phyloP scores from a whole-genome alignment of 2,797 vertebrate species.

The Craterocephalus amniculus region DNA sequence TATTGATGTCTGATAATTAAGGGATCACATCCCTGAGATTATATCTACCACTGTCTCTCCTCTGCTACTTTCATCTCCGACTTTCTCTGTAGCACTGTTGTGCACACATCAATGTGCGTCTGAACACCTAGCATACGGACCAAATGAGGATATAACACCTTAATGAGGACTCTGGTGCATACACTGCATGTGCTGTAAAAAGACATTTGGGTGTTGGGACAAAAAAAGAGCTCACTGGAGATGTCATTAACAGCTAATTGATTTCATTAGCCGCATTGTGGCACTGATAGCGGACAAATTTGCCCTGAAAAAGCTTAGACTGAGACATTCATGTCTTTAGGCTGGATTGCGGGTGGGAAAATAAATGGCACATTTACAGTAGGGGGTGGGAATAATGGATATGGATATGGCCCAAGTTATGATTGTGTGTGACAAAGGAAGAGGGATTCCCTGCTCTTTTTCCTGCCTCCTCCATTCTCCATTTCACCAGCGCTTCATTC shows the following conservation, averaged over 20 bases:
- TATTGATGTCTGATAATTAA: slow-evolving; percentile 64
- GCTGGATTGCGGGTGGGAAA: slow-evolving; percentile 54
- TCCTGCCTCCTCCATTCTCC: slow-evolving; percentile 42
- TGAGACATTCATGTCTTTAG: slow-evolving; percentile 51
- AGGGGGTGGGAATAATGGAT: slow-evolving; percentile 51
- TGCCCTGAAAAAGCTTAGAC: slow-evolving; percentile 46
- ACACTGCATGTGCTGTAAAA: slow-evolving; percentile 35
- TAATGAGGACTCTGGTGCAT: slow-evolving; percentile 66
- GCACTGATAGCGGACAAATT: slow-evolving; percentile 63
- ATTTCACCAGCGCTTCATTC: slow-evolving; percentile 35
- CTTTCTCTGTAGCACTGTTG: slow-evolving; percentile 2
- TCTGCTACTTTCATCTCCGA: slow-evolving; percentile 25
- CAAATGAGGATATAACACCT: slow-evolving; percentile 43
- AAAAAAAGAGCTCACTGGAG: slow-evolving; percentile 60
- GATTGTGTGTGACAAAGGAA: slow-evolving; percentile 63
- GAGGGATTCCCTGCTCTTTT: slow-evolving; percentile 47
- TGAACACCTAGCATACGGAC: slow-evolving; percentile 27
- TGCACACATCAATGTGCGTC: slow-evolving; percentile 9
- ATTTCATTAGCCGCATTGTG: slow-evolving; percentile 67
- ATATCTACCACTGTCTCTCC: slow-evolving; percentile 18
- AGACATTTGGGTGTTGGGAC: slow-evolving; percentile 16
- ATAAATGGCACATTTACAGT: slow-evolving; percentile 58
- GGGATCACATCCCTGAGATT: slow-evolving; percentile 43
- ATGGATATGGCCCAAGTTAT: slow-evolving; percentile 55
- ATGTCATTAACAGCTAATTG: slow-evolving; percentile 76